phyloP scores from a whole-genome alignment of 2,888 invertebrate species.

The Drosophila algonquin region DNA sequence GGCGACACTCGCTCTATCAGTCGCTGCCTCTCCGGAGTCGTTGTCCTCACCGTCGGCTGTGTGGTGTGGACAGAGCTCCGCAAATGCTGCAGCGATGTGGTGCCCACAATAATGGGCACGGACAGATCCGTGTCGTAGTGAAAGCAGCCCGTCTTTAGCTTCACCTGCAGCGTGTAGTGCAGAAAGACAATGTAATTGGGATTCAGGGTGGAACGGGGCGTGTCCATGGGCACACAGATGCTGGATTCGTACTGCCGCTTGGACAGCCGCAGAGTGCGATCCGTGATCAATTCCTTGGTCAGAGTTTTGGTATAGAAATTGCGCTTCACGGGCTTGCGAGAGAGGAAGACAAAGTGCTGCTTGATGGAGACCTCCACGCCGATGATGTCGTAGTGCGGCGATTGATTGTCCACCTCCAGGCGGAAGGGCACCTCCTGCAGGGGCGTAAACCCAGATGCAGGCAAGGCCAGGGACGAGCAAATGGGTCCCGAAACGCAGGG shows the following conservation, averaged over 20 bases:
- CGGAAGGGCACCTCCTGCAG: slow-evolving; percentile 89
- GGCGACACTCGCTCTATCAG: slow-evolving; percentile 61
- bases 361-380: slow-evolving; percentile 76
- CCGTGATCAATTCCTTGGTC: slow-evolving; percentile 69
- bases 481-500: slow-evolving; percentile 80
- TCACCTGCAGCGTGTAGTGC: slow-evolving; percentile 78
- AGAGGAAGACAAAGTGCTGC: slow-evolving; percentile 80
- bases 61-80: slow-evolving; percentile 52
- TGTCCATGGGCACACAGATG: slow-evolving; percentile 86
- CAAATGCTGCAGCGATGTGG: slow-evolving; percentile 70
- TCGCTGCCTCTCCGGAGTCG: slow-evolving; percentile 69
- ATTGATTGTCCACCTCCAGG: slow-evolving; percentile 88
- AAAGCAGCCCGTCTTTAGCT: slow-evolving; percentile 77
- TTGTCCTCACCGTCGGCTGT: slow-evolving; percentile 55
- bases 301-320: slow-evolving; percentile 78
- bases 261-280: slow-evolving; percentile 72
- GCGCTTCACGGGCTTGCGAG: slow-evolving; percentile 79
- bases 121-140: slow-evolving; percentile 79
- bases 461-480: slow-evolving; percentile 83
- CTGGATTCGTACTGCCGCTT: slow-evolving; percentile 85
- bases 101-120: slow-evolving; percentile 78
- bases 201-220: slow-evolving; percentile 88
- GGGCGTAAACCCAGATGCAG: slow-evolving; percentile 89
- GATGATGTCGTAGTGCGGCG: slow-evolving; percentile 79
- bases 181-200: slow-evolving; percentile 79